Conservation (phyloP, 1,140 invertebrate species). For the Aphaenogaster ashmeadi region DNA sequence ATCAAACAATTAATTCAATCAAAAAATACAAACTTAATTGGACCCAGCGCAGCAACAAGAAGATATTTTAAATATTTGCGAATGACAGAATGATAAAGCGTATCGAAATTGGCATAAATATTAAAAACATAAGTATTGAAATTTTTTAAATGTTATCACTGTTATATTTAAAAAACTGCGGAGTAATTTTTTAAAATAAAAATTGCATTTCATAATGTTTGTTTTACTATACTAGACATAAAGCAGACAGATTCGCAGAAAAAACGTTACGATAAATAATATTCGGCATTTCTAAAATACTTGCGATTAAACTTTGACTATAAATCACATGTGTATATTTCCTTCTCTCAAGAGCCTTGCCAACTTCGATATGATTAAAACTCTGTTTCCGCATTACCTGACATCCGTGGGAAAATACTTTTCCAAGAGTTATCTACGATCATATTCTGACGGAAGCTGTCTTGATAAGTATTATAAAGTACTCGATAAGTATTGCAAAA, state of each 20-base stretch:
- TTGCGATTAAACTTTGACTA: neutral
- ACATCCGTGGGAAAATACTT: neutral
- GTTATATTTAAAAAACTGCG: neutral
- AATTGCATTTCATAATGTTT: neutral
- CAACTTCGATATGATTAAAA: neutral
- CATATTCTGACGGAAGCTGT: neutral
- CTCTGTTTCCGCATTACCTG: neutral
- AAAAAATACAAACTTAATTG: neutral
- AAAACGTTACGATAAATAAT: neutral
- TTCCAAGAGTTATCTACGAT: neutral
- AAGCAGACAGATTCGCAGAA: neutral
- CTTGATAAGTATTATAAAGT: neutral
- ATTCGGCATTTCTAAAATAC: neutral
- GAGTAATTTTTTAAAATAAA: neutral
- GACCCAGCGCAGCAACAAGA: conserved; percentile 6
- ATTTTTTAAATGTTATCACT: neutral
- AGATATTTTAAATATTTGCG: conserved; percentile 8
- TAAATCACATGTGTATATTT: conserved; percentile 16
- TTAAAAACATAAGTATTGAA: neutral
- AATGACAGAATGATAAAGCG: neutral
- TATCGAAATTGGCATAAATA: neutral
- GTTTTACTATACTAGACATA: neutral
- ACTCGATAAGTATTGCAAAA: neutral
- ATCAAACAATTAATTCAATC: neutral
- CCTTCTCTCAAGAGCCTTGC: neutral